A percentile compares a stretch with the other conserved stretches of the same genome.
Evolutionary conservation across 2,888 invertebrate species (phyloP).

Genomic region (Chymomyza caudatula): DNA sequence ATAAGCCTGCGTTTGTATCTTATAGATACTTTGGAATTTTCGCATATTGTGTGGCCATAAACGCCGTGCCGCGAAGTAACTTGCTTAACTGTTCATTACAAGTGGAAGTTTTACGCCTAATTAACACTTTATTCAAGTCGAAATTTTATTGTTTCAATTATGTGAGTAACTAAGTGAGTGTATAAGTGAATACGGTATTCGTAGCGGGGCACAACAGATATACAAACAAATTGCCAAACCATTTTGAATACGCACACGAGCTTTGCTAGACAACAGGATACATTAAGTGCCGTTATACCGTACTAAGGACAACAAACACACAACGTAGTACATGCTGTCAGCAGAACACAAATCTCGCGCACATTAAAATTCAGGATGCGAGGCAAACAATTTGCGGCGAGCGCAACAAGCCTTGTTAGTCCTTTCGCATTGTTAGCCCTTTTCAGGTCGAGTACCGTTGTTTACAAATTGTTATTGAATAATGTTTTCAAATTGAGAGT

Average conservation of each 20-base stretch:
- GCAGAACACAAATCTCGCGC: slow-evolving; percentile 25
- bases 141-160: slow-evolving; percentile 67
- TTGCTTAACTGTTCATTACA: slow-evolving; percentile 44
- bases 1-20: slow-evolving; percentile 13
- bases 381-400: slow-evolving; percentile 54
- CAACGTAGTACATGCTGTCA: slow-evolving; percentile 4
- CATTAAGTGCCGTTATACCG: slow-evolving; percentile 26
- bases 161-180: slow-evolving; percentile 55
- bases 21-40: slow-evolving; percentile 48
- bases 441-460: not conserved
- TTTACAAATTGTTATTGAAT: not conserved
- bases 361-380: slow-evolving; percentile 71
- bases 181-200: slow-evolving; percentile 11
- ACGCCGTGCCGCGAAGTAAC: slow-evolving; percentile 31
- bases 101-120: slow-evolving; percentile 61
- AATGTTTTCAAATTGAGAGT: too few species aligned
- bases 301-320: slow-evolving; percentile 21
- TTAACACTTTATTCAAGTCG: slow-evolving; percentile 64
- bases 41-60: slow-evolving; percentile 61
- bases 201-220: not conserved
- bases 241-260: slow-evolving; percentile 39
- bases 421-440: not conserved
- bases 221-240: slow-evolving; percentile 47
- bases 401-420: slow-evolving; percentile 5
- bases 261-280: slow-evolving; percentile 22